A percentile compares a stretch with the other conserved stretches of the same genome.
phyloP scores from a whole-genome alignment of 1,140 invertebrate species.

The Dendroctonus valens region DNA sequence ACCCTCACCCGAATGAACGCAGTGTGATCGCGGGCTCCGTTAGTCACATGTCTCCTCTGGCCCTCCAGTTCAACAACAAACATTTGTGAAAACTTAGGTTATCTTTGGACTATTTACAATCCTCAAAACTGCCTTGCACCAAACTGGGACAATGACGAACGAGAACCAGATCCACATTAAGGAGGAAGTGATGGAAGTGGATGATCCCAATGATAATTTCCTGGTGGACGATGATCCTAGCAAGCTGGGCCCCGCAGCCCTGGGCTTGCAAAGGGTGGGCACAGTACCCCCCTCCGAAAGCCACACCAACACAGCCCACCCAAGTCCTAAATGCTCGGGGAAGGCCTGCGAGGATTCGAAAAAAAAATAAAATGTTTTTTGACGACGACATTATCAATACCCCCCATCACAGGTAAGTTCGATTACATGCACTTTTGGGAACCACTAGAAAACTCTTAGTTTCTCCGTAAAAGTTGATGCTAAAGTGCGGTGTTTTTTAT shows the following conservation, averaged over 20 bases:
- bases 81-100: neutral
- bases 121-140: too few species aligned
- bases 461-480: too few species aligned
- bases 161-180: slow-evolving; percentile 54
- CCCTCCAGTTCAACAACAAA: too few species aligned
- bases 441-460: too few species aligned
- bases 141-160: slow-evolving; percentile 40
- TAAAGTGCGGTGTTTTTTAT: too few species aligned
- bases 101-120: slow-evolving; percentile 12
- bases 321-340: slow-evolving; percentile 79
- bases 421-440: neutral
- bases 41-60: too few species aligned
- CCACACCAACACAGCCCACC: slow-evolving; percentile 65
- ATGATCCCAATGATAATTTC: slow-evolving; percentile 48
- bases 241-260: slow-evolving; percentile 69
- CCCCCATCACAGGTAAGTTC: slow-evolving; percentile 57
- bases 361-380: slow-evolving; percentile 87
- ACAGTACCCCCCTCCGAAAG: slow-evolving; percentile 69
- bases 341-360: slow-evolving; percentile 85
- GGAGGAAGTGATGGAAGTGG: slow-evolving; percentile 52
- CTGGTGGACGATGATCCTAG: slow-evolving; percentile 66
- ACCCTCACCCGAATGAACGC: too few species aligned
- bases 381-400: slow-evolving; percentile 89
- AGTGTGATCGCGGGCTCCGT: too few species aligned
- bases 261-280: slow-evolving; percentile 76